Evolutionary conservation across 2,113 vertebrate species (phyloP).

Genomic region (Pachypanchax playfairii): DNA sequence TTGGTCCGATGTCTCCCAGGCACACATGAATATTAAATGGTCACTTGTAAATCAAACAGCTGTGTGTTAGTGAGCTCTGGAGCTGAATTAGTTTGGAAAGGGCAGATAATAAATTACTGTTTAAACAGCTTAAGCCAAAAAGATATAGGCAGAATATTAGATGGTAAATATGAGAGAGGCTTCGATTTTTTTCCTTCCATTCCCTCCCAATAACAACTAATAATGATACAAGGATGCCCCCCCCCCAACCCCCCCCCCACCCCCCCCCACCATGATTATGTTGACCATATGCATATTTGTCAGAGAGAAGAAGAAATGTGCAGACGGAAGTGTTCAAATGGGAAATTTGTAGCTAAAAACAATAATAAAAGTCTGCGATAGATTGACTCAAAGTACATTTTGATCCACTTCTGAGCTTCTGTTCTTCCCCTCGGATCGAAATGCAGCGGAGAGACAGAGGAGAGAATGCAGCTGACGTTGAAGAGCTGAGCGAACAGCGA

Average conservation of each 20-base stretch:
- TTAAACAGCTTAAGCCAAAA: constrained; percentile 33
- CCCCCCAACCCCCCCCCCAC: not conserved
- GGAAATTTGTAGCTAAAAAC: not conserved
- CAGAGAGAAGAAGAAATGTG: not conserved
- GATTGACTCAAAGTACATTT: constrained; percentile 1
- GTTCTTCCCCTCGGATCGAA: constrained; percentile 26
- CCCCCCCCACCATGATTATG: too few species aligned
- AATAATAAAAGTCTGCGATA: not conserved
- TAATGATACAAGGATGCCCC: not conserved
- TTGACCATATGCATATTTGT: too few species aligned
- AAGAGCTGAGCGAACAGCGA: constrained; percentile 11
- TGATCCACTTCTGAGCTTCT: constrained; percentile 5
- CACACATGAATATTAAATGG: constrained; percentile 60
- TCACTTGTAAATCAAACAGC: constrained; percentile 56
- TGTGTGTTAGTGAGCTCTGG: constrained; percentile 51
- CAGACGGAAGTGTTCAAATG: not conserved
- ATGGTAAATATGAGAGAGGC: not conserved
- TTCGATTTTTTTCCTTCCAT: constrained; percentile 19
- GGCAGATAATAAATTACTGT: constrained; percentile 54
- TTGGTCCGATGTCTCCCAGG: constrained; percentile 42
- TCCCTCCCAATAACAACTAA: not conserved
- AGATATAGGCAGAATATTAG: constrained; percentile 8
- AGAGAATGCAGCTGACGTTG: constrained; percentile 36
- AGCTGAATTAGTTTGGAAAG: constrained; percentile 55
- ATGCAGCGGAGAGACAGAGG: constrained; percentile 23